These are phyloP conservation scores for Spongia lamella DNA, from an alignment of 37 sponge, comb jelly and placozoan genomes.

Conservation along the genomic window DNA sequence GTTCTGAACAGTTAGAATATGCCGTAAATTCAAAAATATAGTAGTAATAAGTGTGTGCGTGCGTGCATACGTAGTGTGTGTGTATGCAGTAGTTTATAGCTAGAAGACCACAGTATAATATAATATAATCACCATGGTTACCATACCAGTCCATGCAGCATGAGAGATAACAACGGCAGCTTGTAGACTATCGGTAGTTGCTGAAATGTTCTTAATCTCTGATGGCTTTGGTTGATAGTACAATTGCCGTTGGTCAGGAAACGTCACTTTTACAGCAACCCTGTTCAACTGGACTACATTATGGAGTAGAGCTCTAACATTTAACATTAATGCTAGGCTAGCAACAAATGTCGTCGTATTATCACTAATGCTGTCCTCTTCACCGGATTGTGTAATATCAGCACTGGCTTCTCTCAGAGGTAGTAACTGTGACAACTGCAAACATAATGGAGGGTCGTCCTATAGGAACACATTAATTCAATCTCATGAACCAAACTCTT, in stretches of 20 bases:
- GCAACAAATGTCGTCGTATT: slow-evolving; percentile 1
- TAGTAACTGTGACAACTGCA: background rate
- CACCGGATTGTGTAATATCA: background rate
- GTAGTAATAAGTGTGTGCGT: background rate
- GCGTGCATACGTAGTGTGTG: slow-evolving; percentile 3
- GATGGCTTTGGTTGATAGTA: slow-evolving; percentile 32
- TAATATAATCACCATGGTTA: too few relatives aligned
- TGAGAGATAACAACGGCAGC: slow-evolving; percentile 59
- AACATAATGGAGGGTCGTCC: background rate
- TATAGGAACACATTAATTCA: background rate
- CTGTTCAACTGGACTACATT: background rate
- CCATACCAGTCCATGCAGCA: slow-evolving; percentile 79
- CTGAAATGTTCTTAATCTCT: slow-evolving; percentile 21
- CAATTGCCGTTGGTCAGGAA: slow-evolving; percentile 56
- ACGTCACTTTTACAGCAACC: slow-evolving; percentile 41
- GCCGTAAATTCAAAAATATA: background rate
- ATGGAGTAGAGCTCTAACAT: slow-evolving; percentile 35
- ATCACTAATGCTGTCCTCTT: background rate
- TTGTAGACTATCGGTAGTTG: slow-evolving; percentile 32
- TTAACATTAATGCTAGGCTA: slow-evolving; percentile 43
- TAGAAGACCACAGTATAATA: too few relatives aligned
- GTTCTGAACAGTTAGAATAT: too few relatives aligned
- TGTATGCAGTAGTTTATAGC: background rate
- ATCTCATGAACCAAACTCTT: background rate
- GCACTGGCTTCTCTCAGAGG: background rate